These are phyloP conservation scores for Mercenaria mercenaria DNA, from an alignment of 1,140 invertebrate species.

Conservation along the genomic window DNA sequence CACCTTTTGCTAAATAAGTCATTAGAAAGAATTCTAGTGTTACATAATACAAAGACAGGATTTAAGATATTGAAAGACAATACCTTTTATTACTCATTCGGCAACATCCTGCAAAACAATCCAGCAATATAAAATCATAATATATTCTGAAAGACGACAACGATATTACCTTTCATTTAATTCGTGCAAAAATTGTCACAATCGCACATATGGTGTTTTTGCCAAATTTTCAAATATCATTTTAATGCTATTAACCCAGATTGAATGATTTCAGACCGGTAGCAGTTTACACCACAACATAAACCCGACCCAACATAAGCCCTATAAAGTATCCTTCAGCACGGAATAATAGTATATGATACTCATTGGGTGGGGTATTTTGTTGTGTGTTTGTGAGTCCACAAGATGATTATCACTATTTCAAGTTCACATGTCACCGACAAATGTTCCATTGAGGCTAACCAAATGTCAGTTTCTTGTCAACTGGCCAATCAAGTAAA, in stretches of 20 bases:
- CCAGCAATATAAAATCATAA: not conserved
- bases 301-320: conserved; percentile 49
- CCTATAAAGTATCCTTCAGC: conserved; percentile 44
- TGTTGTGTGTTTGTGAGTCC: conserved; percentile 14
- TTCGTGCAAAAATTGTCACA: conserved; percentile 50
- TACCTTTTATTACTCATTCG: not conserved
- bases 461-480: not conserved
- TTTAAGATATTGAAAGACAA: not conserved
- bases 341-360: conserved; percentile 46
- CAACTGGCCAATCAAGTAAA: not conserved
- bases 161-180: conserved; percentile 37
- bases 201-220: conserved; percentile 51
- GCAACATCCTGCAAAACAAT: not conserved
- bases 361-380: conserved; percentile 37
- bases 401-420: conserved; percentile 52
- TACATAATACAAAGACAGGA: conserved; percentile 9
- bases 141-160: conserved; percentile 6
- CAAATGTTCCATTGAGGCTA: not conserved
- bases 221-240: conserved; percentile 64
- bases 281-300: conserved; percentile 12
- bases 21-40: not conserved
- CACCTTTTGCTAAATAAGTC: conserved; percentile 7
- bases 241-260: conserved; percentile 48
- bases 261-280: conserved; percentile 28
- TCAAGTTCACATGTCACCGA: conserved; percentile 27